Base-by-base conservation (phyloP, 2,797 vertebrate genomes). In the Phaenicophaeus curvirostris region DNA sequence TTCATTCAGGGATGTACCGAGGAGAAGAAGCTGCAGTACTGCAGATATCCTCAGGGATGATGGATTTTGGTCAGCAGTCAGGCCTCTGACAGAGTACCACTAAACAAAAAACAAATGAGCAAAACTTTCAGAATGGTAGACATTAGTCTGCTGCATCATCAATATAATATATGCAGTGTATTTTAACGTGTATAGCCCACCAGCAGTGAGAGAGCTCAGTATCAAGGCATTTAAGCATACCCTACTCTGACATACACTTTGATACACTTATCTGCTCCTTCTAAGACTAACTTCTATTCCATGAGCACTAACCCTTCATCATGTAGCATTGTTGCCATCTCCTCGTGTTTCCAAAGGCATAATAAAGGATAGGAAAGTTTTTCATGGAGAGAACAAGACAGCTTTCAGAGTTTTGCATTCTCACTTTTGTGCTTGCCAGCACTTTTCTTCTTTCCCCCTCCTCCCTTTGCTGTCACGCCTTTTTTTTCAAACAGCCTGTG, bases 381-480 rank as follows among this genome's bases (percentile, higher is more conserved):
- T 72, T 83, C 41, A 77, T 46, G 44, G 50, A 24, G 33, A 87
- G 24, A 73, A 69, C 27, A 93, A 93, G 51, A 44, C 48, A 89
- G 55, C 21, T 67, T 89, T 82, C 76, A 48, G 74, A 86, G n/a
- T 44, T 80, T 78, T 81, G 57, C 15, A 23, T 83, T 82, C 86
- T 75, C 89, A 65, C 65, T 85, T 71, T 50, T 50, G 25, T 89
- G 85, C 65, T 69, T 94, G 91, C 51, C 83, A 93, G 63, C 42
- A 72, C 31, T 82, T 77, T 58, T 85, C 46, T 89, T 81, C 15
- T 39, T 72, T 39, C 39, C 39, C 39, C 13, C 39, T 39, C n/a
- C 39, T 39, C 39, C 53, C 57, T 88, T 83, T 88, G 69, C 48
- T 75, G 44, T n/a, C 69, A 77, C 85, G 46, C 13, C n/a, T 61